A percentile compares a stretch with the other conserved stretches of the same genome.
These are phyloP conservation scores for Motacilla tschutschensis DNA, from an alignment of 2,113 vertebrate species.

Conservation along the genomic window DNA sequence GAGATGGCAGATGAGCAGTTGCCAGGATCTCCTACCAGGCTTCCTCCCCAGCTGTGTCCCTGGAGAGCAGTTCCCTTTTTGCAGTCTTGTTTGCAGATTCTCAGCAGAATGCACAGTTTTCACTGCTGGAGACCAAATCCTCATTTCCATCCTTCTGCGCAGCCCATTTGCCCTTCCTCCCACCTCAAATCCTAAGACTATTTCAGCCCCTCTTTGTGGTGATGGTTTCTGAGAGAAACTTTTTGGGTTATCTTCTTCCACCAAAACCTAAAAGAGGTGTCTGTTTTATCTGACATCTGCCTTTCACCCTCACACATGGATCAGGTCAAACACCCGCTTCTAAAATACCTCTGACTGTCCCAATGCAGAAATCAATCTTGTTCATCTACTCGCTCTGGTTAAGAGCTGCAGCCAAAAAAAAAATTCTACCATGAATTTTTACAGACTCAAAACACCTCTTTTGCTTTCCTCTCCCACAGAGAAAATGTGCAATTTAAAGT, in stretches of 20 bases:
- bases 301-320: not conserved
- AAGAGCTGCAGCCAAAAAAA: not conserved
- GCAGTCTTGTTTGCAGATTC: not conserved
- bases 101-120: not conserved
- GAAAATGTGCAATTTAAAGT: not conserved
- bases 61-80: conserved; percentile 8
- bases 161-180: not conserved
- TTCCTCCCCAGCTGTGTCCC: not conserved
- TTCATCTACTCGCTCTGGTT: not conserved
- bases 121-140: conserved; percentile 4
- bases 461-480: not conserved
- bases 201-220: not conserved
- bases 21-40: conserved; percentile 16
- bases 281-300: not conserved
- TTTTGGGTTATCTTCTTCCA: not conserved
- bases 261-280: not conserved
- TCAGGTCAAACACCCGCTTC: not conserved
- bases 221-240: not conserved
- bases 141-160: not conserved
- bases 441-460: not conserved
- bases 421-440: not conserved
- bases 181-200: not conserved
- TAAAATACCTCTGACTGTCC: not conserved
- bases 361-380: not conserved
- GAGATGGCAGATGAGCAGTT: conserved; percentile 18